These are phyloP conservation scores for Gymnocephalus cernua DNA, from an alignment of 2,113 vertebrate species.

Conservation along the genomic window DNA sequence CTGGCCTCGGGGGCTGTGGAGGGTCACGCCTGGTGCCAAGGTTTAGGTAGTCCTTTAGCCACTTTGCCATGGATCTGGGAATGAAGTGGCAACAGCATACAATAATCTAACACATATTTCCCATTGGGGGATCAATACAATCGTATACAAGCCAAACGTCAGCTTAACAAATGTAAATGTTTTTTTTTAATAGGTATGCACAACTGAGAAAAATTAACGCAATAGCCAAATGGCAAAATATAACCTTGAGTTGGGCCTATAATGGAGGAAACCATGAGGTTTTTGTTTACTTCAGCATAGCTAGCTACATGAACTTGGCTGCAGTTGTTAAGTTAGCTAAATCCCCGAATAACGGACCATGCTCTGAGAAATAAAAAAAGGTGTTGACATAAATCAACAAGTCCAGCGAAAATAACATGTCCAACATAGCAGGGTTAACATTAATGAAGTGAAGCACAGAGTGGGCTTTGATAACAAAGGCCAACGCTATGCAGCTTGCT, in stretches of 20 bases:
- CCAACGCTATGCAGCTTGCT: constrained; percentile 7
- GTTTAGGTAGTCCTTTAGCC: constrained; percentile 92
- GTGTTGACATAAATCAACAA: constrained; percentile 34
- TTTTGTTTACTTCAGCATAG: constrained; percentile 1
- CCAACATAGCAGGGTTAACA: background rate
- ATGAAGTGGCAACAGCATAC: background rate
- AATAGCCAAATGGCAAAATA: background rate
- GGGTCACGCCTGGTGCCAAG: constrained; percentile 90
- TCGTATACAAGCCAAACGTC: background rate
- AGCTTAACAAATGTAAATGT: background rate
- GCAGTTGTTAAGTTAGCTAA: background rate
- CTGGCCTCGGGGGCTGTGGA: constrained; percentile 89
- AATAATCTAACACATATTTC: background rate
- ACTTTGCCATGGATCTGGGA: constrained; percentile 91
- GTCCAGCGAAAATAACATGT: background rate
- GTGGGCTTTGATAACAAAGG: background rate
- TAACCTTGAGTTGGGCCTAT: background rate
- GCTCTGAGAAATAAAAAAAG: background rate
- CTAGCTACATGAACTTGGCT: background rate
- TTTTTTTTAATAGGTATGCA: background rate
- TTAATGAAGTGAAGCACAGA: background rate
- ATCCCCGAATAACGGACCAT: background rate
- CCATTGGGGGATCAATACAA: background rate
- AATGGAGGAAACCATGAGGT: background rate
- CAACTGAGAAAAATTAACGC: background rate